Base-by-base conservation (phyloP, 2,888 invertebrate genomes). In the Lucinisca nassula region DNA sequence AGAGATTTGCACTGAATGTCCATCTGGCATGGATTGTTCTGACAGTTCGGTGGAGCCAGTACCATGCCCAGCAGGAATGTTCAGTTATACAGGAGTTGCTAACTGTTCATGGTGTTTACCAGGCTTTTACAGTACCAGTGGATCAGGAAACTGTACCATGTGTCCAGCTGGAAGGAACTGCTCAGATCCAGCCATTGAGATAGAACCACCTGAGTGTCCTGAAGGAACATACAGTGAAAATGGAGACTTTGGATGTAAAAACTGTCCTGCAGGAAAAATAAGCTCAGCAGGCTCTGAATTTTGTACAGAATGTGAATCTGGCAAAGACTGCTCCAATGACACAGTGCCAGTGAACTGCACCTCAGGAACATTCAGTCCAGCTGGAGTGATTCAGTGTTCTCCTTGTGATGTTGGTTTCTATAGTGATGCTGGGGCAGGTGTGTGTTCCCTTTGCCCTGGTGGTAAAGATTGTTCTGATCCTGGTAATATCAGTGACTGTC, bases 1-100 rank as follows among this genome's bases (percentile, higher is more conserved):
- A 30, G 35, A 81, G 30, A n/a, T 67, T 58, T 95, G 95, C 82
- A 92, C 91, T 3, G 35, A 73, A 6, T 90, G 91, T 72, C 81
- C 72, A n/a, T 84, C 51, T 51, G 88, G 79, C 3, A 70, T 78
- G 30, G 21, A 84, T 30, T 86, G 84, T 27, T 30, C 79, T 17
- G 35, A 81, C 40, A 72, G 73, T 27, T 21, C 84, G 24, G 30
- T 55, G 24, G 45, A 24, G 8, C 76, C 79, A 17, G 51, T 32
- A n/a, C 17, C 73, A 12, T 88, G 84, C 82, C 21, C 45, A 37
- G 80, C 88, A 30, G 91, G 91, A 37, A 85, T 84, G 38, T 92
- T 90, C 79, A 91, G 91, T 70, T 17, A 76, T 32, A 84, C 70
- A 45, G 91, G 91, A 4, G 55, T 74, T 27, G 40, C 61, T 14